phyloP scores from a whole-genome alignment of 1,140 invertebrate genomes.

The Anagrus nilaparvatae region DNA sequence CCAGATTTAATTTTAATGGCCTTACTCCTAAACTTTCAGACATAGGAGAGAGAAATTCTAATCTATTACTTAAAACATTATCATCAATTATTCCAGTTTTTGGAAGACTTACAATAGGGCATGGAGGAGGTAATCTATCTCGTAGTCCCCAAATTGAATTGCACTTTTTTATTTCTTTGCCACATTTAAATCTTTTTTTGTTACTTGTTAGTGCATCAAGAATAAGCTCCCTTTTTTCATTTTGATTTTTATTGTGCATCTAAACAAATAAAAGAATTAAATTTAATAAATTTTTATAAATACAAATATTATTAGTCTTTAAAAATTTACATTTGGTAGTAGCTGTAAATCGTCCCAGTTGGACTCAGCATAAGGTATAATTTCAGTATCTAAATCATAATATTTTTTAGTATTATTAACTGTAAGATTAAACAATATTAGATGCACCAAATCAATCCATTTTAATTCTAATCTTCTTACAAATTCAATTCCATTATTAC shows the following conservation, averaged over 20 bases:
- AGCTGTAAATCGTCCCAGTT: slow-evolving; percentile 72
- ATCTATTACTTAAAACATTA: slow-evolving; percentile 42
- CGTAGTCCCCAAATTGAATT: slow-evolving; percentile 72
- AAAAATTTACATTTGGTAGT: slow-evolving; percentile 53
- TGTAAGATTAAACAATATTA: slow-evolving; percentile 79
- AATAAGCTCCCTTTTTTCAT: slow-evolving; percentile 6
- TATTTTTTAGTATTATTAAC: slow-evolving; percentile 73
- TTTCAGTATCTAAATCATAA: slow-evolving; percentile 70
- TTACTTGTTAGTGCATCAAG: slow-evolving; percentile 58
- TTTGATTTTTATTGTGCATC: too few species aligned
- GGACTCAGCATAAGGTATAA: slow-evolving; percentile 73
- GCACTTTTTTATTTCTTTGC: slow-evolving; percentile 73
- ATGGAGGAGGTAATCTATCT: slow-evolving; percentile 65
- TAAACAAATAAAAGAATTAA: too few species aligned
- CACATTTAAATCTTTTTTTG: slow-evolving; percentile 68
- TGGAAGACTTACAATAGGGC: slow-evolving; percentile 53
- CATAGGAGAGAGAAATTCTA: slow-evolving; percentile 36
- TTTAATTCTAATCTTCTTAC: slow-evolving; percentile 65
- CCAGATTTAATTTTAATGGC: too few species aligned
- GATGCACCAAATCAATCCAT: slow-evolving; percentile 77
- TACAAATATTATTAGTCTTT: slow-evolving; percentile 1
- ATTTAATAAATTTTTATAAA: too few species aligned
- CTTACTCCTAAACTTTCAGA: too few species aligned
- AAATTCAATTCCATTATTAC: slow-evolving; percentile 77
- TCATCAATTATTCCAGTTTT: slow-evolving; percentile 41